Evolutionary conservation across 2,797 vertebrate genomes (phyloP).

Genomic region (Paguma larvata): DNA sequence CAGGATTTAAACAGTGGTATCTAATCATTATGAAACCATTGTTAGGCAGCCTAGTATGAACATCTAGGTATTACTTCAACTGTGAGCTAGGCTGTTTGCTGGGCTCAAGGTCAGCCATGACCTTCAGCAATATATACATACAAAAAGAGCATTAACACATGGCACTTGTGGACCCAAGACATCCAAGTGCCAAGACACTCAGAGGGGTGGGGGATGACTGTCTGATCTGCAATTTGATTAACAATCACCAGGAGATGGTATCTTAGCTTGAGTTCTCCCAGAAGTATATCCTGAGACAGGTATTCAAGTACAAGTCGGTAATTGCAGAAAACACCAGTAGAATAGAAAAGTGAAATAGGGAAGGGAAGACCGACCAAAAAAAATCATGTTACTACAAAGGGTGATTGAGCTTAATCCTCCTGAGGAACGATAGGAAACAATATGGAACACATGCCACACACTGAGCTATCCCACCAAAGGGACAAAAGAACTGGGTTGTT

Average conservation of each 20-base stretch:
- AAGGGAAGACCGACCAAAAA: not conserved
- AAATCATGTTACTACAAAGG: not conserved
- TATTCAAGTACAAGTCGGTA: slow-evolving; percentile 14
- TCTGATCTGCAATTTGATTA: not conserved
- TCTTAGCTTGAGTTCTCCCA: slow-evolving; percentile 27
- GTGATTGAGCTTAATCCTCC: not conserved
- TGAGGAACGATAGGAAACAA: not conserved
- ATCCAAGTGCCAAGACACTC: not conserved
- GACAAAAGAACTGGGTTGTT: not conserved
- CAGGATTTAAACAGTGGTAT: not conserved
- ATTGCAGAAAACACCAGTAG: not conserved
- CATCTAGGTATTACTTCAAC: not conserved
- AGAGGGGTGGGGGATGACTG: not conserved
- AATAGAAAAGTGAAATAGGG: slow-evolving; percentile 27
- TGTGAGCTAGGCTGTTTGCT: not conserved
- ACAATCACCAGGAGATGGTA: not conserved
- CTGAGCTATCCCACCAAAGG: not conserved
- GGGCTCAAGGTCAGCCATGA: not conserved
- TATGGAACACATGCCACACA: not conserved
- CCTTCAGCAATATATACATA: not conserved
- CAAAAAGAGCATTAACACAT: not conserved
- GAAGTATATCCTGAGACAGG: not conserved
- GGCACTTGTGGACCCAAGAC: not conserved
- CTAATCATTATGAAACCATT: slow-evolving; percentile 34
- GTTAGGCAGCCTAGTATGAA: not conserved